Evolutionary conservation across 2,797 vertebrate species (phyloP).

Genomic region (Serranus cabrilla): DNA sequence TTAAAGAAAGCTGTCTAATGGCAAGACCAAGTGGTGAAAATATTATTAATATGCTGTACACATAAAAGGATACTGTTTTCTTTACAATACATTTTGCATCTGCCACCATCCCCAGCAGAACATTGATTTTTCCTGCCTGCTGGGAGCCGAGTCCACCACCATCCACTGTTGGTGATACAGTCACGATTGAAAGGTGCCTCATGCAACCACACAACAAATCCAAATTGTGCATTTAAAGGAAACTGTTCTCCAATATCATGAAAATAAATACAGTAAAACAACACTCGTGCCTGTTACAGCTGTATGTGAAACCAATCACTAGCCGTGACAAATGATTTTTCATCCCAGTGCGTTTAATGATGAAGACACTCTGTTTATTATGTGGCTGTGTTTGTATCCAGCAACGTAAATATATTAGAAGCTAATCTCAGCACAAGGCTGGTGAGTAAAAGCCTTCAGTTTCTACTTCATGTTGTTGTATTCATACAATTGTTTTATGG

Average conservation of each 20-base stretch:
- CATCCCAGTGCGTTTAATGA: not conserved
- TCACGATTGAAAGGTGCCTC: no score
- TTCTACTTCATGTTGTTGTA: slow-evolving; percentile 9
- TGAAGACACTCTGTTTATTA: not conserved
- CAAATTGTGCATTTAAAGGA: not conserved
- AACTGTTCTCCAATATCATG: not conserved
- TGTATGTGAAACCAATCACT: not conserved
- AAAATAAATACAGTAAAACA: not conserved
- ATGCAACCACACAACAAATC: no score
- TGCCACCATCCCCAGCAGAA: no score
- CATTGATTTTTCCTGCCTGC: no score
- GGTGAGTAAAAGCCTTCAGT: not conserved
- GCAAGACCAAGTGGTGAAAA: no score
- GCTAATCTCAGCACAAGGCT: slow-evolving; percentile 1
- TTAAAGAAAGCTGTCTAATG: no score
- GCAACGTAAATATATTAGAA: not conserved
- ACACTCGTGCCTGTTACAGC: not conserved
- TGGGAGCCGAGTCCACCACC: no score
- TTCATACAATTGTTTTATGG: not conserved
- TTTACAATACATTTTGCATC: no score
- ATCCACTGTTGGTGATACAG: no score
- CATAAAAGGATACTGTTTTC: no score
- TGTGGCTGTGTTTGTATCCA: no score
- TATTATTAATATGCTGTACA: no score
- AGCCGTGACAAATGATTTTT: not conserved